Conservation (phyloP, 2,797 vertebrate genomes). For the Dermochelys coriacea region DNA sequence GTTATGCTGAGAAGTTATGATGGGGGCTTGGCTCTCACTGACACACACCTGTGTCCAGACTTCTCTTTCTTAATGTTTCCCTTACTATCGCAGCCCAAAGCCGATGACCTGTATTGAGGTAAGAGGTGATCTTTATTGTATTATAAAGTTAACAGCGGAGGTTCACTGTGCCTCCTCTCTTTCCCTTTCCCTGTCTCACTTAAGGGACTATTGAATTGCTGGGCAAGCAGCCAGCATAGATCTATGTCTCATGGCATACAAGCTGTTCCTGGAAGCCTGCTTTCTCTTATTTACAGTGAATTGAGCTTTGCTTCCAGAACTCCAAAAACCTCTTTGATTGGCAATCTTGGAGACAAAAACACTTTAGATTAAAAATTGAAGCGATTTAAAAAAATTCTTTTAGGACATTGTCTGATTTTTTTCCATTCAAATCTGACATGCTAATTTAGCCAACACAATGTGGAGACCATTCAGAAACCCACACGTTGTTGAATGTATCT, state of each 20-base stretch:
- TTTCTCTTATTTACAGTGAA: constrained; percentile 45
- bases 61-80: background rate
- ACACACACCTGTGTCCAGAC: background rate
- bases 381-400: constrained; percentile 7
- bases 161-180: background rate
- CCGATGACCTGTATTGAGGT: background rate
- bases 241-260: constrained; percentile 39
- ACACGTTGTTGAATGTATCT: background rate
- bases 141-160: background rate
- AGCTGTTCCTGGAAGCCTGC: constrained; percentile 48
- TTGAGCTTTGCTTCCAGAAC: background rate
- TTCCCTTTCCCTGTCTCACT: constrained; percentile 7
- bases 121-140: background rate
- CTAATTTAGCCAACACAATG: background rate
- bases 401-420: constrained; percentile 8
- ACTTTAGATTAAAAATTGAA: constrained; percentile 47
- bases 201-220: constrained; percentile 38
- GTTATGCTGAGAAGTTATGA: background rate
- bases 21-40: background rate
- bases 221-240: background rate
- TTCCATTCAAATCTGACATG: background rate
- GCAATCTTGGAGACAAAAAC: background rate
- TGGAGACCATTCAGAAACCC: constrained; percentile 26
- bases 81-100: background rate
- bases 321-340: constrained; percentile 18